Evolutionary conservation across 2,797 vertebrate genomes (phyloP).

Genomic region (Chaunax sp.): DNA sequence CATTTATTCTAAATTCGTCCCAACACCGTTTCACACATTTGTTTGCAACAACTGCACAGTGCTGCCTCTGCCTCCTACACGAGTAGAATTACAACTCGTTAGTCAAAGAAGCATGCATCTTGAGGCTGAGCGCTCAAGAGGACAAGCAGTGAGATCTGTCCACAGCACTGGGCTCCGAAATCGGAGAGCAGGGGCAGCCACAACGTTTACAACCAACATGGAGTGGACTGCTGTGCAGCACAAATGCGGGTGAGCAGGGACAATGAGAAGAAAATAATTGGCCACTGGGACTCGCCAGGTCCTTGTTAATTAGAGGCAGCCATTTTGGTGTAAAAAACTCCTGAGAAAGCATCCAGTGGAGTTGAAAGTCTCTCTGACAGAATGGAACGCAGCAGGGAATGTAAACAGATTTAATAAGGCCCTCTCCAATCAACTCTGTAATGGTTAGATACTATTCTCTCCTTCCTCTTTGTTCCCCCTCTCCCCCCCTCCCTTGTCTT

Average conservation of each 20-base stretch:
- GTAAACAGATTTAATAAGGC: constrained; percentile 85
- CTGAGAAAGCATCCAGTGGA: constrained; percentile 78
- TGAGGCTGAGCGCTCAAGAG: constrained; percentile 47
- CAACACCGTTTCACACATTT: background rate
- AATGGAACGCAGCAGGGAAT: constrained; percentile 80
- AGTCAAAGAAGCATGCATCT: constrained; percentile 45
- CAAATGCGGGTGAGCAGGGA: constrained; percentile 74
- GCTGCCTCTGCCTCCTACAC: constrained; percentile 12
- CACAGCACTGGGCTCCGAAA: constrained; percentile 65
- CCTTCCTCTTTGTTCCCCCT: constrained; percentile 43
- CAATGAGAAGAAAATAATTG: constrained; percentile 78
- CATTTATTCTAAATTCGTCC: background rate
- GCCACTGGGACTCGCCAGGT: constrained; percentile 78
- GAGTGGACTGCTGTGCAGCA: constrained; percentile 74
- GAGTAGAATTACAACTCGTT: constrained; percentile 11
- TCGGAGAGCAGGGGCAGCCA: constrained; percentile 61
- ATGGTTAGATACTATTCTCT: constrained; percentile 70
- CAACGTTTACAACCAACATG: constrained; percentile 64
- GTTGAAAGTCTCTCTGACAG: constrained; percentile 80
- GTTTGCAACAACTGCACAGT: constrained; percentile 8
- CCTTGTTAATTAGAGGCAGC: constrained; percentile 80
- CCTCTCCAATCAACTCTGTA: constrained; percentile 77
- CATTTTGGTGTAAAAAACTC: constrained; percentile 77
- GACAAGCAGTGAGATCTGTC: constrained; percentile 56
- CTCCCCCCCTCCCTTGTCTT: constrained; percentile 43